These are phyloP conservation scores for Fistularia commersonii DNA, from an alignment of 2,797 vertebrate genomes.

Conservation along the genomic window DNA sequence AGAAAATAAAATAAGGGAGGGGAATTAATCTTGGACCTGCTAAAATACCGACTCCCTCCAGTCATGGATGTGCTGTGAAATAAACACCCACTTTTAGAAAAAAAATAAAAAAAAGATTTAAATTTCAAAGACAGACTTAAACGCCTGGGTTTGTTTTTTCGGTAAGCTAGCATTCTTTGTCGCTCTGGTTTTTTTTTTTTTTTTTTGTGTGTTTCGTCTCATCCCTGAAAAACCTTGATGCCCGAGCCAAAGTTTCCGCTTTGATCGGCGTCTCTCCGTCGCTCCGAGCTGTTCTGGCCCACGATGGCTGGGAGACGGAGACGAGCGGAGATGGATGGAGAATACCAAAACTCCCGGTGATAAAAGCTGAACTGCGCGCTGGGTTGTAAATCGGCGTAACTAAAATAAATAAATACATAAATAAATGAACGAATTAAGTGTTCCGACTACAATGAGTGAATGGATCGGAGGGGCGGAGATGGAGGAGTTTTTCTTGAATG, in stretches of 20 bases:
- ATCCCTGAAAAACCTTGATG: slow-evolving; percentile 39
- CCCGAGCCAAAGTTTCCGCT: slow-evolving; percentile 48
- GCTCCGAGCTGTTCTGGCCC: slow-evolving; percentile 25
- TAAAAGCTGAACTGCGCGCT: too few species aligned
- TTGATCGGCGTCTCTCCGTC: slow-evolving; percentile 27
- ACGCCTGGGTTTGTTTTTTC: slow-evolving; percentile 40
- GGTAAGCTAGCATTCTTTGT: slow-evolving; percentile 18
- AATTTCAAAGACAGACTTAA: slow-evolving; percentile 46
- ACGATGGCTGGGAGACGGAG: slow-evolving; percentile 23
- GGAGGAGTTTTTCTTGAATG: too few species aligned
- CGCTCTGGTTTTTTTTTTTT: slow-evolving; percentile 47
- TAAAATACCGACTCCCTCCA: slow-evolving; percentile 26
- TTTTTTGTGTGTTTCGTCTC: too few species aligned
- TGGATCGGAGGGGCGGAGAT: too few species aligned
- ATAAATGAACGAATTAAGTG: too few species aligned
- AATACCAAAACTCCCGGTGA: slow-evolving; percentile 50
- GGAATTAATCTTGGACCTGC: slow-evolving; percentile 29
- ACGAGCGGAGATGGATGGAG: slow-evolving; percentile 13
- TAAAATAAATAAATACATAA: slow-evolving; percentile 39
- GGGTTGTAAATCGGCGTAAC: slow-evolving; percentile 47
- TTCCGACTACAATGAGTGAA: too few species aligned
- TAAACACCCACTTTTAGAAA: slow-evolving; percentile 19
- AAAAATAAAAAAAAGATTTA: too few species aligned
- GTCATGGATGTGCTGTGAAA: slow-evolving; percentile 13
- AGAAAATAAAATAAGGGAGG: slow-evolving; percentile 23